phyloP scores from a whole-genome alignment of 2,888 invertebrate genomes.

The Chironomus riparius region DNA sequence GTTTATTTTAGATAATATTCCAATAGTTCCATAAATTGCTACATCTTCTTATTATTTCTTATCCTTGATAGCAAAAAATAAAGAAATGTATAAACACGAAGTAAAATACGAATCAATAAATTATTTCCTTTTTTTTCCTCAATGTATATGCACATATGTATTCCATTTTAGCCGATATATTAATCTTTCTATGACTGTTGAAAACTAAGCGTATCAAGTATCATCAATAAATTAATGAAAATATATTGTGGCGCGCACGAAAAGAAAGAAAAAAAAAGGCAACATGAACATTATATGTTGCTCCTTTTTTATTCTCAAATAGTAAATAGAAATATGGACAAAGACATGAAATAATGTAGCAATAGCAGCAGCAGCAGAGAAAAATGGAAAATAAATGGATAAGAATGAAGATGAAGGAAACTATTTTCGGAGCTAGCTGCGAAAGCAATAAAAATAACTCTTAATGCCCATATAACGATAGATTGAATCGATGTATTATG shows the following conservation, averaged over 20 bases:
- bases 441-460: slow-evolving; percentile 18
- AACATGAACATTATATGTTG: too few species aligned
- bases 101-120: slow-evolving; percentile 15
- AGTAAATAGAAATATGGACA: too few species aligned
- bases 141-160: not conserved
- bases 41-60: too few species aligned
- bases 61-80: too few species aligned
- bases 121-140: not conserved
- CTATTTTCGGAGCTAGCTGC: slow-evolving; percentile 7
- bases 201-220: slow-evolving; percentile 19
- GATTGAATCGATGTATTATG: slow-evolving; percentile 25
- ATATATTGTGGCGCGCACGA: not conserved
- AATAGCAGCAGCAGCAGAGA: too few species aligned
- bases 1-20: too few species aligned
- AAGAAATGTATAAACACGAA: not conserved
- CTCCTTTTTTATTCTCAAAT: too few species aligned
- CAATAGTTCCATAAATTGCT: too few species aligned
- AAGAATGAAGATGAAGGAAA: not conserved
- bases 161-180: not conserved
- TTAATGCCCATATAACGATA: slow-evolving; percentile 17
- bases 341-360: not conserved
- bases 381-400: too few species aligned
- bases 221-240: slow-evolving; percentile 26
- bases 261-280: not conserved
- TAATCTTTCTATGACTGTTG: slow-evolving; percentile 21